Conservation (phyloP, 2,888 invertebrate genomes). For the Drosophila hawaiiensis region DNA sequence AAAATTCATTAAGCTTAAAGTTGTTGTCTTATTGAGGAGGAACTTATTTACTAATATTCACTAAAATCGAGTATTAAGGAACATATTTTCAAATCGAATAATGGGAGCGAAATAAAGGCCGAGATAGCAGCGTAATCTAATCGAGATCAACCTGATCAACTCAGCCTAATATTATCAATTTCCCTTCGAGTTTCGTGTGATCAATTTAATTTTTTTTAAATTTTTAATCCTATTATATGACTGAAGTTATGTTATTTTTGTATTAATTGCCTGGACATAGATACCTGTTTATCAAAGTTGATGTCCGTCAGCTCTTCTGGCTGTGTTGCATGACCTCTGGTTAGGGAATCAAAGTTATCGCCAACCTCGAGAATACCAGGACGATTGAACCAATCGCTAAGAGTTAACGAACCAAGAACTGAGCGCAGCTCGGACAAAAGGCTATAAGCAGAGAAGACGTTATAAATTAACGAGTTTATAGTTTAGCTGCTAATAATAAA, state of each 20-base stretch:
- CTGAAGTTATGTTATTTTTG: not conserved
- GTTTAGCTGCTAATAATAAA: not conserved
- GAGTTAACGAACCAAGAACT: slow-evolving; percentile 84
- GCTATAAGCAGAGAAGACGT: slow-evolving; percentile 73
- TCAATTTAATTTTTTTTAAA: not conserved
- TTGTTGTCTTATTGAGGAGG: too few relatives aligned
- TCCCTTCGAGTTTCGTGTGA: not conserved
- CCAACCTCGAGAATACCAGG: slow-evolving; percentile 86
- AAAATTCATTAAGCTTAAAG: not conserved
- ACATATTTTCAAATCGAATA: not conserved
- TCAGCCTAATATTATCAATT: not conserved
- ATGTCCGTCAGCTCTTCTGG: slow-evolving; percentile 91
- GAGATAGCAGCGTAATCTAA: not conserved
- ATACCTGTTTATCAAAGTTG: slow-evolving; percentile 88
- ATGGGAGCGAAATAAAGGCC: not conserved
- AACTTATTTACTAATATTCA: not conserved
- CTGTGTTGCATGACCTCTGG: slow-evolving; percentile 91
- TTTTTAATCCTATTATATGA: not conserved
- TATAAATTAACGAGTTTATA: not conserved
- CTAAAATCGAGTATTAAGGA: not conserved
- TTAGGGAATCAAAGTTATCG: slow-evolving; percentile 89
- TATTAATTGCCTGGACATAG: not conserved
- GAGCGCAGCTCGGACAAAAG: slow-evolving; percentile 85
- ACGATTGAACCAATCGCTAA: slow-evolving; percentile 87
- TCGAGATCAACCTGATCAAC: not conserved